Evolutionary conservation across 2,797 vertebrate species (phyloP), one percentile per base, ranked within the genome.

Genomic region (Melanotaenia maccullochi): DNA sequence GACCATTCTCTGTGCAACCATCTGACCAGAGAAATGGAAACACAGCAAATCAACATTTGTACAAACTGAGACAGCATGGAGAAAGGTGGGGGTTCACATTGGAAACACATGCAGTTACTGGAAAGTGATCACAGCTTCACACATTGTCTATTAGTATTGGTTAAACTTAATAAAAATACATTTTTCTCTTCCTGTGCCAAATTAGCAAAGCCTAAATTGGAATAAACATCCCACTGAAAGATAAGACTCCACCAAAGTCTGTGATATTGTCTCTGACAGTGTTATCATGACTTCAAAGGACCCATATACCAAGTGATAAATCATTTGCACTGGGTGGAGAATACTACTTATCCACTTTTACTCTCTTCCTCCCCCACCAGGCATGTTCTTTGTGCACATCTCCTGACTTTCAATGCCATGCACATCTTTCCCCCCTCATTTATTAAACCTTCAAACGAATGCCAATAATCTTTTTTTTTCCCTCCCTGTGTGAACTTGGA

Each of bases 1-100:
- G 88, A 5, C 96, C 97, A 30, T 96, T 95, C 83, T 98, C 97
- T 60, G 90, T 82, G 78, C 98, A 99, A 61, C 96, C 95, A 71
- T 96, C 97, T 97, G 78, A 62, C 47, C 73, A 65, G 36, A 71
- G 75, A 56, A 16, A 30, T 28, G 18, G 51, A 63, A 44, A 36
- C 4, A 33, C 6, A 70, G 13, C 24, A 20, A 25, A 65, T 79
- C 18, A 75, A 70, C 32, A 59, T 22, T 20, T 32, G 73, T 18
- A 6, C 16, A 18, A 14, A 71, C 61, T 35, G 25, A 67, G 38
- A n/a, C 68, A 84, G 66, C 35, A 65, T 58, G 52, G 66, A 64
- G 60, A 57, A n/a, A 32, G 49, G 35, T 40, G 5, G 35, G 30
- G 25, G 16, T 75, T 40, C 0, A 47, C 30, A 35, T 14, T 22